Evolutionary conservation across 2,113 vertebrate species (phyloP), one percentile per base, ranked within the genome.

Genomic region (Athene noctua): DNA sequence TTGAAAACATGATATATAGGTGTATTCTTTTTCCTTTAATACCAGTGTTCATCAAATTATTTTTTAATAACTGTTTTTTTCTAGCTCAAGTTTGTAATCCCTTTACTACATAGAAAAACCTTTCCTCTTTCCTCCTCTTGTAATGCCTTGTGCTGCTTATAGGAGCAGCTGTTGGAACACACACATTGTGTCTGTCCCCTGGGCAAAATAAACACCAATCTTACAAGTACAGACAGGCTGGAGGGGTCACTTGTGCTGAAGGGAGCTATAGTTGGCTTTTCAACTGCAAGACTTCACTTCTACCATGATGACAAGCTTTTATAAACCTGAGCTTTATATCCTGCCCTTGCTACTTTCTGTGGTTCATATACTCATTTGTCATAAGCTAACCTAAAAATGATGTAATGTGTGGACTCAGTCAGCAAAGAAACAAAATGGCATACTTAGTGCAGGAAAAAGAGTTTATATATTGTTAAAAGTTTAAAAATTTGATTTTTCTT

Each of bases 301-400:
- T 36, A 21, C 51, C 25, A 18, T 22, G 78, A 71, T 44, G 79
- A 94, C 65, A 97, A 52, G 88, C 61, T 84, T 87, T 86, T 92
- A 83, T 47, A 88, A 94, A 92, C 72, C 51, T 84, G 51, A 94
- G 78, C 92, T 94, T 96, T 92, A 3, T 89, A 85, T 59, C 70
- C 75, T 80, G 44, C 73, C 85, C 68, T 94, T 86, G 90, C 78
- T 80, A 46, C 52, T 71, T 88, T 21, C 68, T 91, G 10, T 46
- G 66, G 67, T 42, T 96, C 91, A 40, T 68, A 32, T 27, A 94
- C 77, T 86, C 92, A 96, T 84, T 88, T 96, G 47, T 95, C 93
- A 94, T 63, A 81, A 81, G 52, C 61, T 88, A 95, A 79, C 63
- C 44, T 77, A 85, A 90, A 55, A 94, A 51, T 46, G 44, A 51